phyloP scores from a whole-genome alignment of 2,797 vertebrate genomes.

The Etheostoma perlongum region DNA sequence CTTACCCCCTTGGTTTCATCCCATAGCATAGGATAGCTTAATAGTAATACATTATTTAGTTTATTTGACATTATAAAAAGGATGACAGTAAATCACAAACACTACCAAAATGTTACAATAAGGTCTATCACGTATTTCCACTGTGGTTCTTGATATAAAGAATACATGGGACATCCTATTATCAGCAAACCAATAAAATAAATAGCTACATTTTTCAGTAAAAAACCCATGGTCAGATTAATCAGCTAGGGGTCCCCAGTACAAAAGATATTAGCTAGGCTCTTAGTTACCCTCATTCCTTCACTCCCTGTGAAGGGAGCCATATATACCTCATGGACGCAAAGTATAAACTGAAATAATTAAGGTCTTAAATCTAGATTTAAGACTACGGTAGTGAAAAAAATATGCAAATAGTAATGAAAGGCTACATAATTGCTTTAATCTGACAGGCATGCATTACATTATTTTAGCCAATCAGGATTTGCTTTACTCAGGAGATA shows the following conservation, averaged over 20 bases:
- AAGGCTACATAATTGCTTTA: neutral
- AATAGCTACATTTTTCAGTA: neutral
- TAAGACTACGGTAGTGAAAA: neutral
- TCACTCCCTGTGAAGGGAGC: too few species aligned
- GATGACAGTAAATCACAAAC: neutral
- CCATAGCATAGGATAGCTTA: too few species aligned
- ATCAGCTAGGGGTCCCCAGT: too few species aligned
- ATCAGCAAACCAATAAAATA: neutral
- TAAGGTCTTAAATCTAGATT: neutral
- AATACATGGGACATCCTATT: too few species aligned
- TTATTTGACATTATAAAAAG: neutral
- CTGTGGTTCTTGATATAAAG: too few species aligned
- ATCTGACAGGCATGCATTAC: neutral
- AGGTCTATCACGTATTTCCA: too few species aligned
- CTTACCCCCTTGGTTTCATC: too few species aligned
- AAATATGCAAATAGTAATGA: neutral
- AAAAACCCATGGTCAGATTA: neutral
- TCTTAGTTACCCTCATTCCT: neutral
- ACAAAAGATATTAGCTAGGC: neutral
- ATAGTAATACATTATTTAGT: neutral
- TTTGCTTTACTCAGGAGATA: neutral
- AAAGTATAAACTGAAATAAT: neutral
- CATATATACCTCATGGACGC: neutral
- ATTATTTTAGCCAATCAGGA: slow-evolving; percentile 1
- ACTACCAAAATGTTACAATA: neutral